These are phyloP conservation scores for Spicauda simplicius DNA, from an alignment of 2,888 invertebrate genomes.

Conservation along the genomic window DNA sequence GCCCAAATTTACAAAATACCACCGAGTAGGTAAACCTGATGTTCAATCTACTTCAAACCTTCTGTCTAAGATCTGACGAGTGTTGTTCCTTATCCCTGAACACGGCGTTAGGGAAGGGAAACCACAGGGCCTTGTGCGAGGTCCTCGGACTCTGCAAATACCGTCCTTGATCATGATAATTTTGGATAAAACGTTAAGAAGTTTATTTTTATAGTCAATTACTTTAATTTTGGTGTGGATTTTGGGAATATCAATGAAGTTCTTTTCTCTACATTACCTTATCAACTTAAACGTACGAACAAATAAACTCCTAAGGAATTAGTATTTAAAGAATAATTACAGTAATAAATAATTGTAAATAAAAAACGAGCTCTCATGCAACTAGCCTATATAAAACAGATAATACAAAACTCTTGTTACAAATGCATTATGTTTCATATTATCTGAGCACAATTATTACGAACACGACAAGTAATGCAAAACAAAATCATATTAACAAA, in stretches of 20 bases:
- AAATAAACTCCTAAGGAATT: background rate
- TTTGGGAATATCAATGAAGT: background rate
- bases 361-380: conserved; percentile 66
- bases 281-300: too few relatives aligned
- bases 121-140: conserved; percentile 85
- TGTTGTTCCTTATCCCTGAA: conserved; percentile 82
- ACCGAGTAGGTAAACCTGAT: conserved; percentile 19
- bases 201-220: background rate
- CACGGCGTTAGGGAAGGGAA: conserved; percentile 86
- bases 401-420: conserved; percentile 36
- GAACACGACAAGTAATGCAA: conserved; percentile 33
- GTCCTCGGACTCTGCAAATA: conserved; percentile 84
- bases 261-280: too few relatives aligned
- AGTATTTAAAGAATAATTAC: background rate
- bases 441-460: conserved; percentile 23
- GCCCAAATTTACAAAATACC: conserved; percentile 29
- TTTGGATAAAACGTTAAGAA: conserved; percentile 7
- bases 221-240: conserved; percentile 1
- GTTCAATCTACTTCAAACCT: conserved; percentile 64
- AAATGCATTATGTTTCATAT: conserved; percentile 12
- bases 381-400: conserved; percentile 63
- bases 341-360: conserved; percentile 20
- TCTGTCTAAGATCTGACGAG: conserved; percentile 76
- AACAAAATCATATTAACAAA: conserved; percentile 25
- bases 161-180: conserved; percentile 38